Percentiles rank a stretch among this genome's conserved stretches.
Conservation (phyloP, 2,113 vertebrate species). For the Ceuthmochares aereus region DNA sequence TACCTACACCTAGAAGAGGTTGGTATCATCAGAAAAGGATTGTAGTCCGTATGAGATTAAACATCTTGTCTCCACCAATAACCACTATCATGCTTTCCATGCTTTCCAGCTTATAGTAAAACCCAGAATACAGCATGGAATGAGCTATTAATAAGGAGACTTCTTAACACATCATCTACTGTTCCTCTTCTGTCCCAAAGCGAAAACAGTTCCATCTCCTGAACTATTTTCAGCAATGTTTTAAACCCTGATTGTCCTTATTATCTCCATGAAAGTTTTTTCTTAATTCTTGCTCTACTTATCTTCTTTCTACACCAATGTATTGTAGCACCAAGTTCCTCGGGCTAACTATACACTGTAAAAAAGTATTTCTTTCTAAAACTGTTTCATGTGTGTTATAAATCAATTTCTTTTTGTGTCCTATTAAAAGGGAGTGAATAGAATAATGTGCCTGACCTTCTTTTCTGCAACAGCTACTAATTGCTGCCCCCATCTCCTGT, state of each 20-base stretch:
- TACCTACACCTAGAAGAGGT: background rate
- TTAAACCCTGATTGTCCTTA: background rate
- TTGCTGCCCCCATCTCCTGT: background rate
- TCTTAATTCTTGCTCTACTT: background rate
- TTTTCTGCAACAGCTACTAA: background rate
- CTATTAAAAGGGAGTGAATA: background rate
- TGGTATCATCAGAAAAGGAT: background rate
- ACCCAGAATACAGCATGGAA: fast-evolving
- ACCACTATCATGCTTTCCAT: background rate
- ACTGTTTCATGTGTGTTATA: background rate
- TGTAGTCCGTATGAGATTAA: background rate
- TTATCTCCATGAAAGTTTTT: background rate
- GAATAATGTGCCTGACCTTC: background rate
- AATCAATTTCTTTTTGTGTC: background rate
- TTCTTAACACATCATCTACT: background rate
- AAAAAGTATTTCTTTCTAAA: background rate
- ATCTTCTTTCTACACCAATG: background rate
- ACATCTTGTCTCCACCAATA: background rate
- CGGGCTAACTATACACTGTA: background rate
- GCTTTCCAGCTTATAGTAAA: background rate
- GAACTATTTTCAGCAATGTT: background rate
- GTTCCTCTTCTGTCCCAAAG: background rate
- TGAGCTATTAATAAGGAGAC: background rate
- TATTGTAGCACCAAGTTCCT: background rate
- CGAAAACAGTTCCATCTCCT: background rate